Evolutionary conservation across 2,797 vertebrate species (phyloP).

Genomic region (Hydrophis major): DNA sequence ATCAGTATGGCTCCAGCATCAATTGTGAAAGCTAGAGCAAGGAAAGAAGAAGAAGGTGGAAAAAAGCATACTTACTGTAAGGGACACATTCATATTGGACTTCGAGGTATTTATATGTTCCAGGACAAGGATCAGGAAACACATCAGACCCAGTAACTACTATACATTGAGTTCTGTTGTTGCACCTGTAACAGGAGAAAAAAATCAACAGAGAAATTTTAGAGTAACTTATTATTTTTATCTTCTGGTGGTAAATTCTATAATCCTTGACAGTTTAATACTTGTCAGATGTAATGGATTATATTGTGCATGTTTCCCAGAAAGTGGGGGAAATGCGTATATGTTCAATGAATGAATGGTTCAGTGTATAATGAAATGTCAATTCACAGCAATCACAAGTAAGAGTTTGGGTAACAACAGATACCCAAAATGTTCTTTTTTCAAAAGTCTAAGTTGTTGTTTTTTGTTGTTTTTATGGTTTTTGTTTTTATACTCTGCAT

Average conservation of each 20-base stretch:
- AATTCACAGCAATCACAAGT: slow-evolving; percentile 22
- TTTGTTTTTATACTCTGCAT: neutral
- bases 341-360: neutral
- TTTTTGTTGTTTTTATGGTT: neutral
- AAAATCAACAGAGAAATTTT: slow-evolving; percentile 68
- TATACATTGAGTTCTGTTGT: slow-evolving; percentile 98
- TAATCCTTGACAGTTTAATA: neutral
- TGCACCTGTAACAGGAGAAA: slow-evolving; percentile 82
- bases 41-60: slow-evolving; percentile 64
- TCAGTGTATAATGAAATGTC: neutral
- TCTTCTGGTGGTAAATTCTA: neutral
- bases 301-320: neutral
- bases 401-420: neutral
- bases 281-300: neutral
- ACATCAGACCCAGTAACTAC: slow-evolving; percentile 98
- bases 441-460: neutral
- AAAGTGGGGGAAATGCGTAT: neutral
- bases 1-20: slow-evolving; percentile 63
- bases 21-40: slow-evolving; percentile 63
- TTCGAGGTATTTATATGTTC: slow-evolving; percentile 99
- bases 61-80: slow-evolving; percentile 93
- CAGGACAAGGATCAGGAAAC: slow-evolving; percentile 98
- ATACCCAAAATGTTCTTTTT: neutral
- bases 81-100: slow-evolving; percentile 99
- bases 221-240: slow-evolving; percentile 36